A percentile compares a stretch with the other conserved stretches of the same genome.
These are phyloP conservation scores for Cryptomyrus ogoouensis DNA, from an alignment of 2,113 vertebrate genomes.

Conservation along the genomic window DNA sequence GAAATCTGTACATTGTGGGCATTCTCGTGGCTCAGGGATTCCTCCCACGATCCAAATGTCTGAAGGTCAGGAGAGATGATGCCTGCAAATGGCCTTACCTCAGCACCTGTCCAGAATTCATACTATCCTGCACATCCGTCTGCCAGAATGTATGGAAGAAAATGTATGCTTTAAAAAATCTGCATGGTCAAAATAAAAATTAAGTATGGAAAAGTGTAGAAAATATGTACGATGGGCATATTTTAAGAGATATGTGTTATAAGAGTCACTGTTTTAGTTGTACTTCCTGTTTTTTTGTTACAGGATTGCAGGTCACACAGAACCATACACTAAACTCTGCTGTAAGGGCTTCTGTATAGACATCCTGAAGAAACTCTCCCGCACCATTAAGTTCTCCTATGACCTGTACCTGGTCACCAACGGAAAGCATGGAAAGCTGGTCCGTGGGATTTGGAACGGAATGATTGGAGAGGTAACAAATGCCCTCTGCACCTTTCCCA, in stretches of 20 bases:
- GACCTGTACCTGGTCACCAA: conserved; percentile 97
- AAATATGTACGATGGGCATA: neutral
- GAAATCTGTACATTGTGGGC: neutral
- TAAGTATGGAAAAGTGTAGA: neutral
- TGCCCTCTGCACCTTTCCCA: neutral
- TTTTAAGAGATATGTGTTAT: neutral
- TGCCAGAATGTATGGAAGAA: neutral
- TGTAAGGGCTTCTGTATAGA: conserved; percentile 99
- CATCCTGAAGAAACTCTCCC: conserved; percentile 93
- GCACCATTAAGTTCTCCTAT: conserved; percentile 88
- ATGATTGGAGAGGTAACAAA: conserved; percentile 94
- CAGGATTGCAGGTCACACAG: conserved; percentile 54
- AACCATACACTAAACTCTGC: conserved; percentile 92
- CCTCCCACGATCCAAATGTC: neutral
- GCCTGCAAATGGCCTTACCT: neutral
- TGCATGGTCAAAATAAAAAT: neutral
- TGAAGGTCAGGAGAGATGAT: neutral
- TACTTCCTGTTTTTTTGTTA: neutral
- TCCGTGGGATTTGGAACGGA: conserved; percentile 90
- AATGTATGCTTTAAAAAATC: neutral
- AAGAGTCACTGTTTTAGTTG: conserved; percentile 2
- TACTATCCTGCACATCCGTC: neutral
- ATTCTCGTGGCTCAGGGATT: neutral
- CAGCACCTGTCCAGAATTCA: neutral
- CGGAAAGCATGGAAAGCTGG: conserved; percentile 89